Evolutionary conservation across 2,797 vertebrate genomes (phyloP).

Genomic region (Poeciliopsis turneri): DNA sequence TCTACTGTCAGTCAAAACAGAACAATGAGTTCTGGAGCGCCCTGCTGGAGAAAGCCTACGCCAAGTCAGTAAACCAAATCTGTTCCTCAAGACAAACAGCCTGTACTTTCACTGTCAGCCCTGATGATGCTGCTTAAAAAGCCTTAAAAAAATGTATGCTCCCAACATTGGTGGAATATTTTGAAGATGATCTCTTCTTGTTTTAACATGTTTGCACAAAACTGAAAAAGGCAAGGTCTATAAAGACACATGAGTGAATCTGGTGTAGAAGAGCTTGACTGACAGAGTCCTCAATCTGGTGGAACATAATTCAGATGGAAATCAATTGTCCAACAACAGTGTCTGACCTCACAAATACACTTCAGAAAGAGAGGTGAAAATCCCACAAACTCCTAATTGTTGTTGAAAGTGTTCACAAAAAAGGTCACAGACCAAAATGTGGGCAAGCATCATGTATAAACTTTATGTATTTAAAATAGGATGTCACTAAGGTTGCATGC

Average conservation of each 20-base stretch:
- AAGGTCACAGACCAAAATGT: background rate
- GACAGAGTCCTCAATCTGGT: background rate
- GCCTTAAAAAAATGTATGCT: background rate
- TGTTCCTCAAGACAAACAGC: background rate
- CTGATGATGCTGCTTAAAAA: background rate
- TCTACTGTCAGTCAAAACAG: constrained; percentile 91
- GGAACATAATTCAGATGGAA: background rate
- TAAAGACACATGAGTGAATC: background rate
- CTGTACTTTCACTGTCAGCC: background rate
- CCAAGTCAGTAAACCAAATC: constrained; percentile 84
- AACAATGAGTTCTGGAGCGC: constrained; percentile 95
- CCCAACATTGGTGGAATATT: background rate
- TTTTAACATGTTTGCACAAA: background rate
- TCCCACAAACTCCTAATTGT: background rate
- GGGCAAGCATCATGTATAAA: background rate
- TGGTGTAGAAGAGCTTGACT: background rate
- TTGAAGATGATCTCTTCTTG: background rate
- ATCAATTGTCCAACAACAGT: background rate
- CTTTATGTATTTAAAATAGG: background rate
- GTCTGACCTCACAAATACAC: background rate
- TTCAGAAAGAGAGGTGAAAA: background rate
- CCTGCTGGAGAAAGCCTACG: constrained; percentile 94
- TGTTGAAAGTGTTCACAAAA: background rate
- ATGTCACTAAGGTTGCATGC: background rate
- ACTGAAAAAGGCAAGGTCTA: background rate